phyloP scores from a whole-genome alignment of 2,113 vertebrate species.

The Labrus mixtus region DNA sequence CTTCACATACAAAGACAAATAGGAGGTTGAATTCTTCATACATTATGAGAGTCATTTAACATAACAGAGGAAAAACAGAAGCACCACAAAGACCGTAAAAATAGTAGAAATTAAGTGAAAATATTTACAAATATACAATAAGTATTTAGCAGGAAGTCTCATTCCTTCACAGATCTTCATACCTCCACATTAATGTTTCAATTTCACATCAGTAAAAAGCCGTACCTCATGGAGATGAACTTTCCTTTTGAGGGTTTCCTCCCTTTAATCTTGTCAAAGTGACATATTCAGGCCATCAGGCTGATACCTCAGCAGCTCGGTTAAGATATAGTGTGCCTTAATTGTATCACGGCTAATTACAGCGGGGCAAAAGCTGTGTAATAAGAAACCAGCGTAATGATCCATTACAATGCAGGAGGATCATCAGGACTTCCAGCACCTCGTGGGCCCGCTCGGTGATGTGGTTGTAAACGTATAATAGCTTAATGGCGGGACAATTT shows the following conservation, averaged over 20 bases:
- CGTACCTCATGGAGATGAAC: not conserved
- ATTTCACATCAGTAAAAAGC: not conserved
- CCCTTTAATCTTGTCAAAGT: conserved; percentile 3
- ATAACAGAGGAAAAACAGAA: too few species aligned
- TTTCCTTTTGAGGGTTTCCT: not conserved
- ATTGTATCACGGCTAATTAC: conserved; percentile 61
- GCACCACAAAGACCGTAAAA: too few species aligned
- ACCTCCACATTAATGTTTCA: too few species aligned
- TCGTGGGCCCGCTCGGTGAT: conserved; percentile 65
- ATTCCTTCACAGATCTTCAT: too few species aligned
- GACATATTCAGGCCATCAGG: conserved; percentile 31
- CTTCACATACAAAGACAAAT: not conserved
- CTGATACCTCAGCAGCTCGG: conserved; percentile 27
- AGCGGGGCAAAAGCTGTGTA: conserved; percentile 43
- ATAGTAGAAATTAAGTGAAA: too few species aligned
- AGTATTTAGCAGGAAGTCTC: too few species aligned
- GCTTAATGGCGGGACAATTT: conserved; percentile 84
- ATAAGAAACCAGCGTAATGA: conserved; percentile 62
- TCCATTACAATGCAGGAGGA: conserved; percentile 63
- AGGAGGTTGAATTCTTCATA: too few species aligned
- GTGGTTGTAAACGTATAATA: conserved; percentile 82
- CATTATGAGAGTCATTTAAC: too few species aligned
- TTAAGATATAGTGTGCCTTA: conserved; percentile 39
- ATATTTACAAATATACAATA: too few species aligned
- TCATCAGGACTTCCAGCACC: conserved; percentile 66